These are phyloP conservation scores for Amazona guildingii DNA, from an alignment of 2,113 vertebrate genomes.

Conservation along the genomic window DNA sequence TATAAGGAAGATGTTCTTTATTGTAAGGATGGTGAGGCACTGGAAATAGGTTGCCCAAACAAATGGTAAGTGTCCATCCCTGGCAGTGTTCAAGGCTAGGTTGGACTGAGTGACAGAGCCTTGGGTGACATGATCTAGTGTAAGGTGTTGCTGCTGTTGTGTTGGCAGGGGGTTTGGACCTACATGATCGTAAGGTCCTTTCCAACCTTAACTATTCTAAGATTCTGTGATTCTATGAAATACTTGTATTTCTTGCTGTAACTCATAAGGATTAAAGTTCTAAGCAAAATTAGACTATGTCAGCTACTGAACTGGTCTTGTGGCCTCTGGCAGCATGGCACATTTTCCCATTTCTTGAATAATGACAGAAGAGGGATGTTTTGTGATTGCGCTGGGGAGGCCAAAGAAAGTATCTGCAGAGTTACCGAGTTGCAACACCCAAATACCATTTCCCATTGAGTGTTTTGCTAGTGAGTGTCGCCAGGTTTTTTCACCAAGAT, in stretches of 20 bases:
- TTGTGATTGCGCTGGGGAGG: not conserved
- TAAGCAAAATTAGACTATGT: not conserved
- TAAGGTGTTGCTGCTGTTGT: not conserved
- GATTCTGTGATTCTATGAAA: not conserved
- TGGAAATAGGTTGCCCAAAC: not conserved
- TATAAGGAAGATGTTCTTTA: not conserved
- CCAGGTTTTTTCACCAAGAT: not conserved
- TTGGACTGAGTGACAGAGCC: not conserved
- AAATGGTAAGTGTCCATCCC: not conserved
- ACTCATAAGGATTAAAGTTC: not conserved
- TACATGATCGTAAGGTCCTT: not conserved
- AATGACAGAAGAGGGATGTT: not conserved
- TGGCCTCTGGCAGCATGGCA: not conserved
- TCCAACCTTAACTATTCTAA: not conserved
- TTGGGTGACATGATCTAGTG: not conserved
- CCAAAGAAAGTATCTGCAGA: not conserved
- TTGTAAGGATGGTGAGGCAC: not conserved
- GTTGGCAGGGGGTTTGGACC: not conserved
- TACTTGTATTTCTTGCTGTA: not conserved
- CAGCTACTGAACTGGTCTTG: not conserved
- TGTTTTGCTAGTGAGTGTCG: not conserved
- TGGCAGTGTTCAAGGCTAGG: not conserved
- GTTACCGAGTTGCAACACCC: not conserved
- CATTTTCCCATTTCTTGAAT: not conserved
- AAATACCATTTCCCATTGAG: not conserved